Evolutionary conservation across 2,113 vertebrate genomes (phyloP), one percentile per base, ranked within the genome.

Genomic region (Misgurnus mizolepis): DNA sequence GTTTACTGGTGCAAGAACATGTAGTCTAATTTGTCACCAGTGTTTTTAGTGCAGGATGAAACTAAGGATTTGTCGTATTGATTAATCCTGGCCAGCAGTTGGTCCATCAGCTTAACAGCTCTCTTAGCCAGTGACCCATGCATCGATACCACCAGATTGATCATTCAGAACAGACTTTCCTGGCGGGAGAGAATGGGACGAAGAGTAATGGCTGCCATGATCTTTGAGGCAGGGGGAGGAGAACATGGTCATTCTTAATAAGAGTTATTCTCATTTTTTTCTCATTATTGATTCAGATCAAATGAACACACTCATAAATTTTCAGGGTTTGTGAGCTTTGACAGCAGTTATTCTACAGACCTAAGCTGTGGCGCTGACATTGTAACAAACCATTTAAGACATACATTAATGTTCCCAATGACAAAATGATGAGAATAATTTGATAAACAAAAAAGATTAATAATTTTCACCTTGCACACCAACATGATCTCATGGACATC

Each of bases 191-290:
- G 82, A 74, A 72, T 41, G 82, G 87, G 76, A 78, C 53, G 58
- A 82, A 83, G 86, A 87, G 86, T 84, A 88, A 89, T 83, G 83
- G 84, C 82, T 50, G 67, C 77, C 71, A 55, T 84, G 81, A 87
- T 85, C 22, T 60, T 43, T 4, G 39, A 69, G 40, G 41, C 47
- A 64, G 81, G 76, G 77, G 86, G 67, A 76, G 41, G 80, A 78
- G 66, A 79, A 85, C 69, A 85, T 72, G 45, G 81, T 80, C 17
- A 55, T 76, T 76, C 75, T 58, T 79, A 50, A 67, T 67, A 53
- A 80, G 12, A 78, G 79, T 86, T 50, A 84, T 85, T 86, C 73
- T 83, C 10, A 76, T 58, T 85, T 83, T 77, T 82, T 77, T 82
- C 56, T 68, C 64, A 67, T 78, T 87, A 84, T 90, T 58, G 7